Base-by-base conservation (phyloP, 2,113 vertebrate genomes). In the Gambusia holbrooki region DNA sequence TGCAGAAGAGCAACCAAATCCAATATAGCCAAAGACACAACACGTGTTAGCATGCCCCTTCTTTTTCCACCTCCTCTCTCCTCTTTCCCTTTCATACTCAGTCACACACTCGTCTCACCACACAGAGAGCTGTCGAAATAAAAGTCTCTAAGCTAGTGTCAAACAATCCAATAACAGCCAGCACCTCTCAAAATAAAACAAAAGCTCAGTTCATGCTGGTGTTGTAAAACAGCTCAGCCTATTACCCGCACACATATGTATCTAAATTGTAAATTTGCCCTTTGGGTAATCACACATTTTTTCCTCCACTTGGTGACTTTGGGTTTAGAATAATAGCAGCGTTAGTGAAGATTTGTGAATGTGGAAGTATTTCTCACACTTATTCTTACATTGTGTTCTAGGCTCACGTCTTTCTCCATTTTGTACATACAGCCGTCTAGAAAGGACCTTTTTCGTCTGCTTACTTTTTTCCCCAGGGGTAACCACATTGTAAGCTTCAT, bases 141-240 rank as follows among this genome's bases (percentile, higher is more conserved):
- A 84, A 85, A 86, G 73, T 84, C 79, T 88, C 87, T 60, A 83
- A 77, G 87, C 88, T 73, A 76, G 87, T 87, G 81, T 90, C 84
- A 93, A 92, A 90, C 82, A 90, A 87, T 86, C 88, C 83, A 91
- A 87, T 86, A 90, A 91, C 85, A 85, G 82, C 82, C 84, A 83
- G 84, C 80, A 86, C 82, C 77, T 88, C 89, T 88, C 79, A 85
- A 88, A 87, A 83, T 83, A 87, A 88, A 91, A 90, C 85, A 88
- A 89, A 87, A 87, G 77, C 82, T 87, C 83, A 84, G 83, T 84
- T 87, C 88, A 84, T 78, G 80, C 82, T 84, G 74, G 68, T 72
- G 83, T 77, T 88, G 86, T 88, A 87, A 90, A 91, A 87, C 83
- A 81, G 69, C 86, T 84, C 77, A 79, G 83, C 69, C 81, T 73